Evolutionary conservation across 2,888 invertebrate genomes (phyloP).

Genomic region (Pomacea canaliculata): DNA sequence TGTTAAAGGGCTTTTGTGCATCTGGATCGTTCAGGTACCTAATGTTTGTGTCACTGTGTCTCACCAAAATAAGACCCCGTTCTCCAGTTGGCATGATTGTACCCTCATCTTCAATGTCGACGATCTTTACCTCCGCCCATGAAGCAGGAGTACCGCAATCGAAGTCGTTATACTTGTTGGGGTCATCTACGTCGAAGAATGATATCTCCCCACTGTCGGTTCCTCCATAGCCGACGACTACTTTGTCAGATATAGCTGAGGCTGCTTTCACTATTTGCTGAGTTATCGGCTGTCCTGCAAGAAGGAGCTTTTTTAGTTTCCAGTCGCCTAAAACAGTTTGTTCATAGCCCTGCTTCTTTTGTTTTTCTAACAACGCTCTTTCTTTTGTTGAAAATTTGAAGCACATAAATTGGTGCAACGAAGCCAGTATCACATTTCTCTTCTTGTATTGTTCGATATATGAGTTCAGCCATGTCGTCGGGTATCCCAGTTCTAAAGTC

Average conservation of each 20-base stretch:
- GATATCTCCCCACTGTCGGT: conserved; percentile 5
- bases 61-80: conserved; percentile 10
- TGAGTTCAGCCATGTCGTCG: conserved; percentile 3
- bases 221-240: conserved; percentile 7
- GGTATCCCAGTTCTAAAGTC: conserved; percentile 6
- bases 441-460: conserved; percentile 4
- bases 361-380: background rate
- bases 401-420: background rate
- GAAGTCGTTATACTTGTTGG: conserved; percentile 1
- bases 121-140: conserved; percentile 15
- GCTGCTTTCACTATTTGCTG: background rate
- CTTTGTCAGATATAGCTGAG: background rate
- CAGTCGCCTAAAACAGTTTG: background rate
- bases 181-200: background rate
- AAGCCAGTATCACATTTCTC: background rate
- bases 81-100: background rate
- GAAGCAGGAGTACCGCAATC: background rate
- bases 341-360: background rate
- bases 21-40: conserved; percentile 12
- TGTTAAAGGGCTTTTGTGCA: conserved; percentile 13
- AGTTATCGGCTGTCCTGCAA: conserved; percentile 12
- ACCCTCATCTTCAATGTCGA: conserved; percentile 6
- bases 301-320: background rate
- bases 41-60: background rate
- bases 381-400: background rate